These are phyloP conservation scores for Dicaeum eximium DNA, from an alignment of 2,113 vertebrate genomes.

Conservation along the genomic window DNA sequence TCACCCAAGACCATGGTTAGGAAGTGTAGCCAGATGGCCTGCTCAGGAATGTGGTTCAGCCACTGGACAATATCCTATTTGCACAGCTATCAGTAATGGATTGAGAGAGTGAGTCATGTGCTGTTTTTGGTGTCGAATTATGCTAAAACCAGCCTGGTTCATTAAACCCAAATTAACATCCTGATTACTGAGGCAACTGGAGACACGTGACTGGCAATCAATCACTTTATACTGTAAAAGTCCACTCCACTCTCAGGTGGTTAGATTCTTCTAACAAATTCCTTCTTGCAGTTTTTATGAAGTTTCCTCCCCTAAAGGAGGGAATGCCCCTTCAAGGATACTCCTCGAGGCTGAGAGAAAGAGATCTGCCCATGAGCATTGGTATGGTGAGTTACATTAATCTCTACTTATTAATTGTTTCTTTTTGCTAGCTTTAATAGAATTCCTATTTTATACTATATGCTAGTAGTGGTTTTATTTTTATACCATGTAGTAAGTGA, in stretches of 20 bases:
- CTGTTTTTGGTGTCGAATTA: neutral
- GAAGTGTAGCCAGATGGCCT: neutral
- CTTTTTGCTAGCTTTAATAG: neutral
- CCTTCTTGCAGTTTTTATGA: neutral
- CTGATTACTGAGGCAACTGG: neutral
- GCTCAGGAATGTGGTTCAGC: neutral
- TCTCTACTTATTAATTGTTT: neutral
- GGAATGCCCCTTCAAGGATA: neutral
- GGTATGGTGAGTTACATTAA: neutral
- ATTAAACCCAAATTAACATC: neutral
- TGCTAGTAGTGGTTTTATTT: neutral
- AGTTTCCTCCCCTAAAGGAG: neutral
- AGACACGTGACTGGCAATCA: neutral
- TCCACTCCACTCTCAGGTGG: neutral
- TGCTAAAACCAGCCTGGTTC: neutral
- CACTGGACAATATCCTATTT: neutral
- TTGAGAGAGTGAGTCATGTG: neutral
- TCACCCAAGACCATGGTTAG: neutral
- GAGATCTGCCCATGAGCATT: neutral
- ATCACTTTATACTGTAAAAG: neutral
- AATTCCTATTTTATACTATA: neutral
- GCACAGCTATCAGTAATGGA: neutral
- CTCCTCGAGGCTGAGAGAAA: rapidly evolving
- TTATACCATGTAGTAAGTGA: neutral
- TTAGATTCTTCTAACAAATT: neutral